Conservation (phyloP, 2,888 invertebrate genomes). For the Lottia scabra region DNA sequence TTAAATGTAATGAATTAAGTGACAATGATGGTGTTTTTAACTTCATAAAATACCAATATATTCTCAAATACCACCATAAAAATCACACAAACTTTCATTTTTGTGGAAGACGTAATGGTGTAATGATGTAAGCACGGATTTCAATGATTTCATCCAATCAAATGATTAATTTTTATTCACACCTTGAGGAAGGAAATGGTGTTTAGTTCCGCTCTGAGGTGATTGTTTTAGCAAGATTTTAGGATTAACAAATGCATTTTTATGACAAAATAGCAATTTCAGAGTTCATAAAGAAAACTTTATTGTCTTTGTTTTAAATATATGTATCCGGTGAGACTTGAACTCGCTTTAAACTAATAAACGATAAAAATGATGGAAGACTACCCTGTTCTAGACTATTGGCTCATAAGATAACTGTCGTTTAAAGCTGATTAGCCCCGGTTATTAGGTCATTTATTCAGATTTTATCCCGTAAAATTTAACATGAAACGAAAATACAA, state of each 20-base stretch:
- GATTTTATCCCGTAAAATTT: background rate
- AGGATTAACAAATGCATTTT: conserved; percentile 13
- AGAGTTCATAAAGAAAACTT: conserved; percentile 9
- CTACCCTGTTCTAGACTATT: background rate
- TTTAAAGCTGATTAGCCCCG: background rate
- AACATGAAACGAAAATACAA: conserved; percentile 5
- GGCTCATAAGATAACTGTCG: background rate
- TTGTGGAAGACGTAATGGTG: background rate
- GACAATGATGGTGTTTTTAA: background rate
- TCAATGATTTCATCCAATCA: conserved; percentile 1
- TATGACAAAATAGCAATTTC: conserved; percentile 16
- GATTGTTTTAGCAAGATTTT: background rate
- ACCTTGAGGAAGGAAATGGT: background rate
- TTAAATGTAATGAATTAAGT: background rate
- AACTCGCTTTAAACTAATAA: background rate
- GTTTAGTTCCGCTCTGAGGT: background rate
- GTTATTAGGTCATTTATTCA: background rate
- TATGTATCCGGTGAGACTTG: conserved; percentile 11
- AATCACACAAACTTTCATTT: background rate
- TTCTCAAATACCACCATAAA: background rate
- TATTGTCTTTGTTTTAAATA: conserved; percentile 20
- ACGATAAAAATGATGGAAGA: background rate
- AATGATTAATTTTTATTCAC: conserved; percentile 3
- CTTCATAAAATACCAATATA: background rate
- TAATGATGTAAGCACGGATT: background rate